Base-by-base conservation (phyloP, 1,140 invertebrate species). In the Eriocheir sinensis region DNA sequence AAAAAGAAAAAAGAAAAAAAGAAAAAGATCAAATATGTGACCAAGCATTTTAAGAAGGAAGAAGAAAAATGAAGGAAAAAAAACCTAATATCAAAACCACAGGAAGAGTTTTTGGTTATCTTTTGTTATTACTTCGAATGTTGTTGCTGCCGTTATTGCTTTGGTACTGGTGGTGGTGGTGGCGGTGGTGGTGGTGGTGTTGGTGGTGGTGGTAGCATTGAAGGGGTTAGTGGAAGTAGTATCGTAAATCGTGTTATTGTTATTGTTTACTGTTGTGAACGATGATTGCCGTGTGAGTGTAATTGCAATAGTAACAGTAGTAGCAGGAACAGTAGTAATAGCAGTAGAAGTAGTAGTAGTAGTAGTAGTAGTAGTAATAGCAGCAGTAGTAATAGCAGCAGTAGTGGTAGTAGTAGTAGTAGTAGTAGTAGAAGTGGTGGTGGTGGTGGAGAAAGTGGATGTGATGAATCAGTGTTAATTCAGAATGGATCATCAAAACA, bases 31-130 rank as follows among this genome's bases (percentile, higher is more conserved):
- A 72, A 0, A n/a, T 21, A n/a, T 72, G 3, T 27, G 4, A n/a
- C 60, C 21, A 72, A 72, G n/a, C 27, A n/a, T n/a, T 2, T 2
- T 72, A 27, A n/a, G n/a, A n/a, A n/a, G 4, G 0, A 72, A n/a
- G 21, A 53, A 53, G 1, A 53, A 21, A 53, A 53, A 53, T n/a
- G 48, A 21, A 53, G 48, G 48, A 53, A 53, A 53, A 21, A 21
- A 53, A 53, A 53, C 9, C 12, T 21, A 21, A 53, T 17, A 53
- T 53, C 12, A n/a, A 60, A n/a, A 72, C n/a, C 21, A 72, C 21
- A 48, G 44, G 44, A 72, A n/a, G 60, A 72, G n/a, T n/a, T 72
- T 72, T 72, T 72, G n/a, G n/a, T n/a, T n/a, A n/a, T n/a, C n/a
- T n/a, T n/a, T n/a, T n/a, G n/a, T n/a, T n/a, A n/a, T n/a, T n/a